Conservation (phyloP, 2,888 invertebrate genomes). For the Crossocerus cetratus region DNA sequence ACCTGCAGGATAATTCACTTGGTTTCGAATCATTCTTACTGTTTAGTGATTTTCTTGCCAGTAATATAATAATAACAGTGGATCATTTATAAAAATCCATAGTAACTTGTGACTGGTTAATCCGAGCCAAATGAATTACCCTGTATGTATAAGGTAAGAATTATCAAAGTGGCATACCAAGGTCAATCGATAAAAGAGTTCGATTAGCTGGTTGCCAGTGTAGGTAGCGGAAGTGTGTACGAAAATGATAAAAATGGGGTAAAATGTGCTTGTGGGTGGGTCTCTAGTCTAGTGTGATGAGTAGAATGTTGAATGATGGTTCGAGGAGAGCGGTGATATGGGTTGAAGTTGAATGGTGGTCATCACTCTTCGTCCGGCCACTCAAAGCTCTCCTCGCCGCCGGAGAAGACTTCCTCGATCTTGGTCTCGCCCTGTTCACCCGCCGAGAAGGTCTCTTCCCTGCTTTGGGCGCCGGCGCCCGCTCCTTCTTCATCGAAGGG, state of each 20-base stretch:
- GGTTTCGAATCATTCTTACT: too few species aligned
- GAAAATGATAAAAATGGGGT: not conserved
- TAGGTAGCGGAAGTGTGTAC: constrained; percentile 12
- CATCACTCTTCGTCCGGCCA: constrained; percentile 63
- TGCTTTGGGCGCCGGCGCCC: constrained; percentile 36
- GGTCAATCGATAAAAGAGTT: constrained; percentile 40
- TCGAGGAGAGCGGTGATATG: not conserved
- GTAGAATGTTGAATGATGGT: constrained; percentile 2
- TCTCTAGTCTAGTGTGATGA: constrained; percentile 4
- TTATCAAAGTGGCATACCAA: constrained; percentile 24
- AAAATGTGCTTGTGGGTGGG: not conserved
- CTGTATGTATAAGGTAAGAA: too few species aligned
- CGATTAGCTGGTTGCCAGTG: constrained; percentile 47
- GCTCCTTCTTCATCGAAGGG: constrained; percentile 56
- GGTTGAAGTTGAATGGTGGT: constrained; percentile 18
- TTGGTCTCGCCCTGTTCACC: constrained; percentile 42
- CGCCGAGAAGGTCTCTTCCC: constrained; percentile 1
- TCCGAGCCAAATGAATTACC: too few species aligned
- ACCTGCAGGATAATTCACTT: too few species aligned
- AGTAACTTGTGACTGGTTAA: too few species aligned
- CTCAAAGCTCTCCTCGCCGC: constrained; percentile 49
- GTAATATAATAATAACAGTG: too few species aligned
- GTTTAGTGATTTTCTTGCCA: too few species aligned
- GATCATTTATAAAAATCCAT: too few species aligned
- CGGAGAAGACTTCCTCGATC: constrained; percentile 55